Conservation (phyloP, 2,888 invertebrate genomes). For the Dysmachus trigonus region DNA sequence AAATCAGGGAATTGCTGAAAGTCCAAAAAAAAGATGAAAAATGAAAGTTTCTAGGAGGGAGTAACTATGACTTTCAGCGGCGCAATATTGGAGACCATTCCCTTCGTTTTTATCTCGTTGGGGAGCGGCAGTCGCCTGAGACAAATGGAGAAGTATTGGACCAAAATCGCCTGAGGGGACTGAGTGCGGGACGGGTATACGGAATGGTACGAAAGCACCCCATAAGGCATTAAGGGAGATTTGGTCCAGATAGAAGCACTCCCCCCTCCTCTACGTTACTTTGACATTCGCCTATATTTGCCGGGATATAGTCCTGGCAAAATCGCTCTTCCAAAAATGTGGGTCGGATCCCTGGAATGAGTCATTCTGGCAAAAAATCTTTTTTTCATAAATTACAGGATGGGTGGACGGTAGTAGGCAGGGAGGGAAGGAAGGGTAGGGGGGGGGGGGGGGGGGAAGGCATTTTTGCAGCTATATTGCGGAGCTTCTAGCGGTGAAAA, state of each 20-base stretch:
- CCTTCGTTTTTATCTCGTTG: background rate
- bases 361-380: slow-evolving; percentile 22
- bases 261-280: background rate
- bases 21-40: background rate
- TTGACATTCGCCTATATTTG: slow-evolving; percentile 25
- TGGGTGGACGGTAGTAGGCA: background rate
- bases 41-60: background rate
- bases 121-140: background rate
- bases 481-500: background rate
- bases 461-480: background rate
- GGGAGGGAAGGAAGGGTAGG: background rate
- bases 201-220: background rate
- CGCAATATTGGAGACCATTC: background rate
- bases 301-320: background rate
- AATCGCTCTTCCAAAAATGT: background rate
- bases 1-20: background rate
- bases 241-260: slow-evolving; percentile 15
- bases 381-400: slow-evolving; percentile 26
- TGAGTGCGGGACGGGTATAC: background rate
- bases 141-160: background rate
- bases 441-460: background rate
- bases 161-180: background rate
- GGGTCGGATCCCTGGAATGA: slow-evolving; percentile 13
- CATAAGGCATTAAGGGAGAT: slow-evolving; percentile 10
- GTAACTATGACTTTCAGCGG: background rate